Conservation (phyloP, 2,113 vertebrate species). For the Misgurnus mizolepis region DNA sequence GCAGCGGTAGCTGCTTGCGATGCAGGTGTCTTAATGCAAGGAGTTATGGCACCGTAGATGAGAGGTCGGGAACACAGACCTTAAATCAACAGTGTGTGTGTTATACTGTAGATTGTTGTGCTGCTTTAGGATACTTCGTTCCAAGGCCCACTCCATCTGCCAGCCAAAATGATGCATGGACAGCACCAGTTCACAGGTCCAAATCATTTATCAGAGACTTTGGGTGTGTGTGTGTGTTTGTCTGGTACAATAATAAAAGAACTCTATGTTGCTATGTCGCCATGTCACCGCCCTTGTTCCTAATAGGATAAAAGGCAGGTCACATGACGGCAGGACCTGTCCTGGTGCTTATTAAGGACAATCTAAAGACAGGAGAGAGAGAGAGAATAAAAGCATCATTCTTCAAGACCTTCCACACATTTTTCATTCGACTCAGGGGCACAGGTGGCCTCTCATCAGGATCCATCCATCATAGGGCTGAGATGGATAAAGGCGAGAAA, state of each 20-base stretch:
- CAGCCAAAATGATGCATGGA: constrained; percentile 55
- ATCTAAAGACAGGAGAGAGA: background rate
- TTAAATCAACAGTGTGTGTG: constrained; percentile 50
- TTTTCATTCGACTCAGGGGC: constrained; percentile 58
- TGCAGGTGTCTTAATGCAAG: constrained; percentile 28
- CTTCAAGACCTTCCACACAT: constrained; percentile 30
- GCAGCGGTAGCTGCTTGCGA: background rate
- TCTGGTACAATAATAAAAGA: constrained; percentile 28
- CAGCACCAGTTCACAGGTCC: constrained; percentile 40
- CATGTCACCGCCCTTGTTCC: constrained; percentile 22
- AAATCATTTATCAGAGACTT: constrained; percentile 56
- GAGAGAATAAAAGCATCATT: constrained; percentile 15
- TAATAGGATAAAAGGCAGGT: constrained; percentile 28
- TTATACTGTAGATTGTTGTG: constrained; percentile 54
- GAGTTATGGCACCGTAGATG: constrained; percentile 36
- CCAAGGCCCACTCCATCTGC: constrained; percentile 58
- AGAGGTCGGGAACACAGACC: constrained; percentile 44
- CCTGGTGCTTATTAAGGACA: background rate
- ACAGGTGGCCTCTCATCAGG: constrained; percentile 59
- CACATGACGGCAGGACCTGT: constrained; percentile 44
- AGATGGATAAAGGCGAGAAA: constrained; percentile 13
- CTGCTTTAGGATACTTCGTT: constrained; percentile 52
- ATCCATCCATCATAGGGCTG: constrained; percentile 57
- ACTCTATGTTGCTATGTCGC: background rate
- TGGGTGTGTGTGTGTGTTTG: constrained; percentile 37